Conservation (phyloP, 1,140 invertebrate species). For the Nylanderia fulva region DNA sequence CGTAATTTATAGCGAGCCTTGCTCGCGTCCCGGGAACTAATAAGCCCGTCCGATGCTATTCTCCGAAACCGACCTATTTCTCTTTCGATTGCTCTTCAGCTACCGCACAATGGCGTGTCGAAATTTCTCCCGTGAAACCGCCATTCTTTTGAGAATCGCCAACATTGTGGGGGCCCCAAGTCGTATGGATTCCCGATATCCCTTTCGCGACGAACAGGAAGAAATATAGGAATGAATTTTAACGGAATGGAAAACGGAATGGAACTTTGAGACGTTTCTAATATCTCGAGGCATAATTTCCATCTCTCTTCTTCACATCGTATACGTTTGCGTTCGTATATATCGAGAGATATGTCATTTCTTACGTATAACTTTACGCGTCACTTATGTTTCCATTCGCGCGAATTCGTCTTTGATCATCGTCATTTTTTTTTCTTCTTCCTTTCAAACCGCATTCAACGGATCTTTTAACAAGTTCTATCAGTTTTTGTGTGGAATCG, state of each 20-base stretch:
- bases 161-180: background rate
- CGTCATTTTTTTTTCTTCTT: constrained; percentile 28
- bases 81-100: constrained; percentile 42
- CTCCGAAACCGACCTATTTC: constrained; percentile 27
- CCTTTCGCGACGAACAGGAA: constrained; percentile 47
- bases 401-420: constrained; percentile 11
- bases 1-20: constrained; percentile 58
- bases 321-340: background rate
- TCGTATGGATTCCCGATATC: constrained; percentile 48
- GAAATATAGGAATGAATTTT: constrained; percentile 34
- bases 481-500: constrained; percentile 75
- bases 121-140: constrained; percentile 45
- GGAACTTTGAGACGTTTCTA: background rate
- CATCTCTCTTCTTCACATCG: background rate
- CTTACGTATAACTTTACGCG: background rate
- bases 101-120: constrained; percentile 51
- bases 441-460: constrained; percentile 16
- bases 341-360: background rate
- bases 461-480: constrained; percentile 78
- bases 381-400: background rate
- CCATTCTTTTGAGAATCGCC: constrained; percentile 39
- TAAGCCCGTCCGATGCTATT: constrained; percentile 43
- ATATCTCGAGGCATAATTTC: constrained; percentile 7
- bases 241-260: background rate
- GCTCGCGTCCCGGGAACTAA: constrained; percentile 52